Evolutionary conservation across 2,888 invertebrate species (phyloP).

Genomic region (Matsumyia berberina): DNA sequence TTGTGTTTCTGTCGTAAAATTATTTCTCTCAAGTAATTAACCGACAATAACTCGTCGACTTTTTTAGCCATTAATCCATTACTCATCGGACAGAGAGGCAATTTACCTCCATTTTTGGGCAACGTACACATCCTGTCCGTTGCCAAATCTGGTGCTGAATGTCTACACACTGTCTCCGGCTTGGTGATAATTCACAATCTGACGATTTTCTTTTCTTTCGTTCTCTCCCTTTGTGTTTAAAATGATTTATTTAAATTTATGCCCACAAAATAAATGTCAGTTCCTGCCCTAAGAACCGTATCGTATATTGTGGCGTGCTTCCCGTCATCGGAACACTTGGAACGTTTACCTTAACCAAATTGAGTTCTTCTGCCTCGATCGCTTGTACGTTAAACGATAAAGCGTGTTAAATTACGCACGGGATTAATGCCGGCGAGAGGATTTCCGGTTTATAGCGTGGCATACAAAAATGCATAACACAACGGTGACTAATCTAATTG

Average conservation of each 20-base stretch:
- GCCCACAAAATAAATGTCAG: constrained; percentile 6
- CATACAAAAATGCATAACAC: constrained; percentile 3
- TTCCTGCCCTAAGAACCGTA: constrained; percentile 45
- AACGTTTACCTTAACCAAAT: constrained; percentile 18
- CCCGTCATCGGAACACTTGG: constrained; percentile 8
- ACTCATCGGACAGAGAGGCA: constrained; percentile 51
- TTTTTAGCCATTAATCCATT: constrained; percentile 34
- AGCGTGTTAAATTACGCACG: constrained; percentile 7
- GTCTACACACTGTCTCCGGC: constrained; percentile 33
- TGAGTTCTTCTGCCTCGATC: background rate
- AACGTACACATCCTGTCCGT: constrained; percentile 53
- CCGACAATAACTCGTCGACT: constrained; percentile 28
- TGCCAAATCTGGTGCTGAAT: constrained; percentile 50
- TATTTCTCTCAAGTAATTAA: constrained; percentile 38
- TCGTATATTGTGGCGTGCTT: constrained; percentile 16
- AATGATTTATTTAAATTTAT: constrained; percentile 57
- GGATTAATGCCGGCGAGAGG: constrained; percentile 13
- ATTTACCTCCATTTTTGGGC: constrained; percentile 49
- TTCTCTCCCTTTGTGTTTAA: background rate
- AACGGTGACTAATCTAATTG: constrained; percentile 7
- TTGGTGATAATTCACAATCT: constrained; percentile 31
- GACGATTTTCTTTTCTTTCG: background rate
- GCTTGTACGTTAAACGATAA: background rate
- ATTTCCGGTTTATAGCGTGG: constrained; percentile 40
- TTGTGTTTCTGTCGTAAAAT: constrained; percentile 39